phyloP scores from a whole-genome alignment of 2,888 invertebrate genomes.

The Polyommatus icarus region DNA sequence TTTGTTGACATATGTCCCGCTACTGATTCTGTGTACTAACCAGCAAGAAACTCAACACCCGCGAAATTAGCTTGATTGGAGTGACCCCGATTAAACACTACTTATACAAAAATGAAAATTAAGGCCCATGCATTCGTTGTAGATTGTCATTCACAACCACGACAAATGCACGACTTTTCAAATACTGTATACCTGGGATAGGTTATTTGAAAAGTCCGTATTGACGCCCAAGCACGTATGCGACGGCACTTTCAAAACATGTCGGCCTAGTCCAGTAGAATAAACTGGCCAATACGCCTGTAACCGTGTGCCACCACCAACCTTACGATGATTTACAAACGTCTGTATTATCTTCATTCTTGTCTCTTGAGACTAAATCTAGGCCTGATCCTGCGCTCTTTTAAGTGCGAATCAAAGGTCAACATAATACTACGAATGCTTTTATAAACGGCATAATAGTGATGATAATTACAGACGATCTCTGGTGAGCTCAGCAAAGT shows the following conservation, averaged over 20 bases:
- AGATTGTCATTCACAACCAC: background rate
- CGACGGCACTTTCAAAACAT: too few species aligned
- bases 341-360: too few species aligned
- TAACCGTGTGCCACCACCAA: too few species aligned
- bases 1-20: background rate
- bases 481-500: background rate
- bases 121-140: background rate
- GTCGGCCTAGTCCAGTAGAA: too few species aligned
- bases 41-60: background rate
- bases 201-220: too few species aligned
- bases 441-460: background rate
- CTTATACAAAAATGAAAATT: background rate
- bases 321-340: too few species aligned
- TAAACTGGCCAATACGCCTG: too few species aligned
- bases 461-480: background rate
- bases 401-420: too few species aligned
- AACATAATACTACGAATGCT: background rate
- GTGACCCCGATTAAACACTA: slow-evolving; percentile 15
- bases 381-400: background rate
- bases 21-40: background rate
- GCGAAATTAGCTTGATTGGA: slow-evolving; percentile 8
- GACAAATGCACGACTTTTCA: too few species aligned
- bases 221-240: too few species aligned
- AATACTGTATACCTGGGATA: too few species aligned
- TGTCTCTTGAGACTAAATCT: too few species aligned